Percentiles rank a stretch among this genome's conserved stretches.
Conservation (phyloP, 2,113 vertebrate genomes). For the Coregonus clupeaformis region DNA sequence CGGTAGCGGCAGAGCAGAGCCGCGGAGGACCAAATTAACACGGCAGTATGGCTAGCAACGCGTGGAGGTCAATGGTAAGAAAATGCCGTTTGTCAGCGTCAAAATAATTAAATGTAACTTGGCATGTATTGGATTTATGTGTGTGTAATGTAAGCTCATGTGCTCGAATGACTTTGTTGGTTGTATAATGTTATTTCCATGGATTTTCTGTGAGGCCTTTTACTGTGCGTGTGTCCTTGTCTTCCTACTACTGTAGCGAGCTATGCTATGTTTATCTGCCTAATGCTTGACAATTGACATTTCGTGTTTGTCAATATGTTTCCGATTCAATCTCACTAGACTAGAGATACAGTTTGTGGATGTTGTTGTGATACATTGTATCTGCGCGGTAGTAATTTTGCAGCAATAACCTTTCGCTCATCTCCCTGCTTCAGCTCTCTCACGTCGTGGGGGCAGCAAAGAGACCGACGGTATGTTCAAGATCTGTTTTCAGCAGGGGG, state of each 20-base stretch:
- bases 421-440: conserved; percentile 38
- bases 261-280: neutral
- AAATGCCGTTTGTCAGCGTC: neutral
- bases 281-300: neutral
- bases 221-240: conserved; percentile 13
- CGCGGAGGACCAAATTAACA: conserved; percentile 7
- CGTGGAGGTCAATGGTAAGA: conserved; percentile 79
- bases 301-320: neutral
- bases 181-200: neutral
- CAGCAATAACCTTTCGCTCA: neutral
- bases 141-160: neutral
- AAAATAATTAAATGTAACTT: neutral
- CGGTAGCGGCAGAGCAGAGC: neutral
- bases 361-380: neutral
- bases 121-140: neutral
- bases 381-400: neutral
- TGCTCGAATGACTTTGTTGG: neutral
- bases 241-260: conserved; percentile 38
- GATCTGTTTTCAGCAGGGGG: conserved; percentile 50
- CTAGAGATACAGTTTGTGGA: neutral
- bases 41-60: conserved; percentile 69
- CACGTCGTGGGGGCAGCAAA: conserved; percentile 36
- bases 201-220: neutral
- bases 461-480: conserved; percentile 21
- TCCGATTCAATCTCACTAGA: neutral